Percentiles rank a stretch among this genome's conserved stretches.
phyloP scores from a whole-genome alignment of 2,797 vertebrate genomes.

The Passerculus sandwichensis region DNA sequence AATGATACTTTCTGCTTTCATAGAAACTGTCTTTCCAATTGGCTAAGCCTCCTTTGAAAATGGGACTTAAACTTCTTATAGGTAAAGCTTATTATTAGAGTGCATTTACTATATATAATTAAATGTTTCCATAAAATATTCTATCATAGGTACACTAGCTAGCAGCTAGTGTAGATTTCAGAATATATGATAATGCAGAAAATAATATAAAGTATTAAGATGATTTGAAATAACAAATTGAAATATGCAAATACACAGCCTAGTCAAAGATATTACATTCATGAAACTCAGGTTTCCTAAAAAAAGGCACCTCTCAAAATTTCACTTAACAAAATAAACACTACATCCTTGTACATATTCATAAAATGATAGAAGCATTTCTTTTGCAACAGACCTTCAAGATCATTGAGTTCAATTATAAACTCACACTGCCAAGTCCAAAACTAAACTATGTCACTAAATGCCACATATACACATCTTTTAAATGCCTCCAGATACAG shows the following conservation, averaged over 20 bases:
- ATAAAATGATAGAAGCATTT: neutral
- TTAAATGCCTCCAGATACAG: neutral
- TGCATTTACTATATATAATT: neutral
- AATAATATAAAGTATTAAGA: neutral
- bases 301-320: neutral
- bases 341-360: neutral
- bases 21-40: neutral
- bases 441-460: neutral
- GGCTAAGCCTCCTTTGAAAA: neutral
- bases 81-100: neutral
- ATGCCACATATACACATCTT: neutral
- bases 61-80: neutral
- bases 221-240: neutral
- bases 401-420: accelerated
- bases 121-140: neutral
- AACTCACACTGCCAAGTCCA: neutral
- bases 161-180: neutral
- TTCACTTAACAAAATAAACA: neutral
- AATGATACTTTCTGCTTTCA: neutral
- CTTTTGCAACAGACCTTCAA: neutral
- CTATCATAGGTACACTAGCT: neutral
- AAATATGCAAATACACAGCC: neutral
- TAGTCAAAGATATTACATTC: neutral
- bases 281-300: neutral
- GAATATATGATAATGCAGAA: neutral